A percentile compares a stretch with the other conserved stretches of the same genome.
Evolutionary conservation across 1,140 invertebrate species (phyloP).

Genomic region (Stegodyphus mimosarum): DNA sequence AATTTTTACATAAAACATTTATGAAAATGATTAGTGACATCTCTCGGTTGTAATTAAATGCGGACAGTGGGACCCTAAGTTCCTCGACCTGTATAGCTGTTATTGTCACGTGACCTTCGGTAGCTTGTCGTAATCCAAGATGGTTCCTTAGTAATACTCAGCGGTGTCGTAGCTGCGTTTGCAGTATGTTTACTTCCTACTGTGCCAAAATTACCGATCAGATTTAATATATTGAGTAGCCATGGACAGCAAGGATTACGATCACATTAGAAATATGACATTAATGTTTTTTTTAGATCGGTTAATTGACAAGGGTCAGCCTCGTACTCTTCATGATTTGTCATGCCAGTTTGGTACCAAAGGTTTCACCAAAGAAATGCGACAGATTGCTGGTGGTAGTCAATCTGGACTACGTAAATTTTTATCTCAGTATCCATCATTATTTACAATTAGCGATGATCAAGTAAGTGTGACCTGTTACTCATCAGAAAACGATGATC

Average conservation of each 20-base stretch:
- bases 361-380: constrained; percentile 89
- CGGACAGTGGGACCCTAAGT: background rate
- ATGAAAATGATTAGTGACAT: background rate
- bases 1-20: too few relatives aligned
- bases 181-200: constrained; percentile 9
- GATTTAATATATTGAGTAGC: background rate
- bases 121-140: constrained; percentile 14
- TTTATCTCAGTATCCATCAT: constrained; percentile 87
- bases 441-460: constrained; percentile 92
- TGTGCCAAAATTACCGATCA: constrained; percentile 42
- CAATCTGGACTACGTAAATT: constrained; percentile 91
- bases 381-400: constrained; percentile 91
- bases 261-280: constrained; percentile 92
- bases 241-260: constrained; percentile 94
- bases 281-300: constrained; percentile 95
- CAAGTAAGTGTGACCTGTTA: constrained; percentile 75
- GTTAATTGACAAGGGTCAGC: constrained; percentile 89
- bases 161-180: constrained; percentile 35
- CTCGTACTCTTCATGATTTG: constrained; percentile 92
- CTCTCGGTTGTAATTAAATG: background rate
- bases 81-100: background rate
- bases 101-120: constrained; percentile 3
- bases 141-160: constrained; percentile 25
- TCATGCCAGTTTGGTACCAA: constrained; percentile 96
- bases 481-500: constrained; percentile 42